Percentiles rank a stretch among this genome's conserved stretches.
Conservation (phyloP, 2,888 invertebrate species). For the Norana najaformis region DNA sequence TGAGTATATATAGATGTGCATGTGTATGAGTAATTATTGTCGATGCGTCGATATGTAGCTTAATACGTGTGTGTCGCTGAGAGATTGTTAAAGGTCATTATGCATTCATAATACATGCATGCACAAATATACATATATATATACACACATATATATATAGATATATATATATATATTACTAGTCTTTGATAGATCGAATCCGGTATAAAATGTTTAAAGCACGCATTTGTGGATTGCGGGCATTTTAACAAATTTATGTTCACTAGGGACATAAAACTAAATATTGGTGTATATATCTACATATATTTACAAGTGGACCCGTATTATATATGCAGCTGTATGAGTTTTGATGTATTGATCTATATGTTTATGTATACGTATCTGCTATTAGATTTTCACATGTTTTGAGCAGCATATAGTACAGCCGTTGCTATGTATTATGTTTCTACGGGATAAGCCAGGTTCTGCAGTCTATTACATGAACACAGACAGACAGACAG, state of each 20-base stretch:
- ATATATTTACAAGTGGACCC: too few relatives aligned
- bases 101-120: background rate
- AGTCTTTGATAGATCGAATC: background rate
- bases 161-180: background rate
- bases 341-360: background rate
- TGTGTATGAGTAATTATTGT: too few relatives aligned
- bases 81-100: background rate
- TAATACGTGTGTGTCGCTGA: too few relatives aligned
- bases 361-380: too few relatives aligned
- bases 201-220: background rate
- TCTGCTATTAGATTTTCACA: background rate
- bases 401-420: background rate
- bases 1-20: too few relatives aligned
- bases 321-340: too few relatives aligned
- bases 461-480: background rate
- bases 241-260: too few relatives aligned
- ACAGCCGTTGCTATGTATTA: background rate
- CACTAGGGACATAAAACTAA: too few relatives aligned
- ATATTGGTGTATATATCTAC: too few relatives aligned
- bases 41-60: too few relatives aligned
- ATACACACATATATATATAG: background rate
- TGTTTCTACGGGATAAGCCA: background rate
- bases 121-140: background rate
- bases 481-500: background rate
- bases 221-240: background rate